A percentile compares a stretch with the other conserved stretches of the same genome.
These are phyloP conservation scores for Brenthis hecate DNA, from an alignment of 2,888 invertebrate genomes.

Conservation along the genomic window DNA sequence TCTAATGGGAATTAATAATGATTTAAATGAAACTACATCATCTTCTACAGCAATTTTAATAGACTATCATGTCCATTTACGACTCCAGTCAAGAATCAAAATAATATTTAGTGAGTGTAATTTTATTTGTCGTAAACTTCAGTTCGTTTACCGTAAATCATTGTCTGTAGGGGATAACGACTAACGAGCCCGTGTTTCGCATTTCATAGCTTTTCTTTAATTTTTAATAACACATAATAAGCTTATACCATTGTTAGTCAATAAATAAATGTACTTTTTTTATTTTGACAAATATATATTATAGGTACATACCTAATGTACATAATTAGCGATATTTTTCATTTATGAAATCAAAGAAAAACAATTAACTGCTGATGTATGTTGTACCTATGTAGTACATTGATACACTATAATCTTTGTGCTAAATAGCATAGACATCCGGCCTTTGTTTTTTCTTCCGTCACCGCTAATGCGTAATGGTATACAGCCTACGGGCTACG, in stretches of 20 bases:
- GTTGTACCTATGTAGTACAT: slow-evolving; percentile 8
- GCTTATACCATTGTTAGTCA: too few relatives aligned
- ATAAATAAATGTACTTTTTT: too few relatives aligned
- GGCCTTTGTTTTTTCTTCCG: slow-evolving; percentile 20
- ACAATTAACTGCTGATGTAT: background rate
- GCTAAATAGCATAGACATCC: slow-evolving; percentile 16
- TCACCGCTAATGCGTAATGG: slow-evolving; percentile 8
- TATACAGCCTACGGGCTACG: background rate
- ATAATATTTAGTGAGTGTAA: slow-evolving; percentile 10
- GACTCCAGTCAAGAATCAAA: background rate
- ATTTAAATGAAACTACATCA: too few relatives aligned
- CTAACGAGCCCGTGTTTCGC: slow-evolving; percentile 1
- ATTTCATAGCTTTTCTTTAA: background rate
- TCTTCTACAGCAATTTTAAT: background rate
- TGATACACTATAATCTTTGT: slow-evolving; percentile 6
- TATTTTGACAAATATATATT: too few relatives aligned
- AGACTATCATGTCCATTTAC: slow-evolving; percentile 4
- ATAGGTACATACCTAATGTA: too few relatives aligned
- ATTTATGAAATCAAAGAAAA: background rate
- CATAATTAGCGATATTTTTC: background rate
- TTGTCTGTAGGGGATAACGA: background rate
- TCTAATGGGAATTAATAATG: too few relatives aligned
- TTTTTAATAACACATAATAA: slow-evolving; percentile 13
- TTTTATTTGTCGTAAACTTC: slow-evolving; percentile 17
- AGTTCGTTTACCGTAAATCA: slow-evolving; percentile 17